These are phyloP conservation scores for Helogale parvula DNA, from an alignment of 2,113 vertebrate genomes.

Conservation along the genomic window DNA sequence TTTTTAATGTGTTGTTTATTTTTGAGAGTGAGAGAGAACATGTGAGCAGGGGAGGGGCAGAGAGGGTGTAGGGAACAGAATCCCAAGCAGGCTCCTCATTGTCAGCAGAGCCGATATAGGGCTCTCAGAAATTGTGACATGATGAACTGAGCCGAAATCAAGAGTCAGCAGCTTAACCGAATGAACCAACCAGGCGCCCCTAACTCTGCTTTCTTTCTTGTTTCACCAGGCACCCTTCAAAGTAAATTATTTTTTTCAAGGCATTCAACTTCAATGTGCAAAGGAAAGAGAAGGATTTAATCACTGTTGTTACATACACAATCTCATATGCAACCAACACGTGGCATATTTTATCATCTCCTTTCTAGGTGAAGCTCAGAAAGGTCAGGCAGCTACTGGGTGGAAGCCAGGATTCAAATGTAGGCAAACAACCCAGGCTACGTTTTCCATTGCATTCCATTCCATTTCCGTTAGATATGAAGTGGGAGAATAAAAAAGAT, in stretches of 20 bases:
- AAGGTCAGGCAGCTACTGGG: not conserved
- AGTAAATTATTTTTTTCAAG: not conserved
- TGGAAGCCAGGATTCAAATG: not conserved
- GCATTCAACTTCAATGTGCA: not conserved
- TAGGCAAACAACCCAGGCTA: not conserved
- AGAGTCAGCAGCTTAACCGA: too few relatives aligned
- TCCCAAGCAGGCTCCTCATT: too few relatives aligned
- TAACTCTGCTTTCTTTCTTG: not conserved
- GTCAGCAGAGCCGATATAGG: too few relatives aligned
- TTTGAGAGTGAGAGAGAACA: too few relatives aligned
- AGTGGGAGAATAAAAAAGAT: not conserved
- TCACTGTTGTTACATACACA: not conserved
- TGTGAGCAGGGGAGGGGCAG: too few relatives aligned
- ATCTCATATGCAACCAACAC: not conserved
- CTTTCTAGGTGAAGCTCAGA: not conserved
- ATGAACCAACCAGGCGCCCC: too few relatives aligned
- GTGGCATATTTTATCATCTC: not conserved
- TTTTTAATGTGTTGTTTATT: too few relatives aligned
- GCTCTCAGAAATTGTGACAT: too few relatives aligned
- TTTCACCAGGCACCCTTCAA: constrained; percentile 27
- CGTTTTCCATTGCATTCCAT: not conserved
- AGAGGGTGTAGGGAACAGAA: too few relatives aligned
- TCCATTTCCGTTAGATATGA: not conserved
- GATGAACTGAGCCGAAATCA: too few relatives aligned
- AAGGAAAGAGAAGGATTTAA: not conserved